Evolutionary conservation across 2,113 vertebrate species (phyloP).

Genomic region (Miniopterus natalensis): DNA sequence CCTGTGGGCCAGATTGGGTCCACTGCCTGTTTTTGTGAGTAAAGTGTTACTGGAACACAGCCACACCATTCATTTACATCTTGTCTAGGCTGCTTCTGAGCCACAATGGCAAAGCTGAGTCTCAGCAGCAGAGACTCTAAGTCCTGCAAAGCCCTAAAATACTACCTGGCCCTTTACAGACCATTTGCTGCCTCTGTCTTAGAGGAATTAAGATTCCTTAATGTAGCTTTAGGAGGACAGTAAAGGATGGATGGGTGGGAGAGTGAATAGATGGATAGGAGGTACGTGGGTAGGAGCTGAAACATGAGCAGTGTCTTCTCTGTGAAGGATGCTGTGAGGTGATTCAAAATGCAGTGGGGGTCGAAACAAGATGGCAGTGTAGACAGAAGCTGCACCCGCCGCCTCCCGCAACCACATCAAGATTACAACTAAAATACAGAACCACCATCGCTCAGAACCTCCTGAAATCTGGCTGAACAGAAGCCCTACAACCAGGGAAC

Average conservation of each 20-base stretch:
- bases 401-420: too few relatives aligned
- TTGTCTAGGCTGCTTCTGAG: not conserved
- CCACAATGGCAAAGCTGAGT: not conserved
- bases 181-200: not conserved
- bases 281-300: not conserved
- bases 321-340: not conserved
- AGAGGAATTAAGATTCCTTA: not conserved
- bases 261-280: not conserved
- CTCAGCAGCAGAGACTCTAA: not conserved
- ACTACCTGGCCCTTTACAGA: not conserved
- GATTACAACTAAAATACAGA: too few relatives aligned
- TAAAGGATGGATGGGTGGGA: not conserved
- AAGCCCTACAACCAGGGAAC: too few relatives aligned
- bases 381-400: too few relatives aligned
- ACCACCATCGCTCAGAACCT: too few relatives aligned
- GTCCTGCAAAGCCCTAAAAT: not conserved
- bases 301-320: not conserved
- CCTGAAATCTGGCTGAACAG: too few relatives aligned
- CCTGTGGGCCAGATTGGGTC: not conserved
- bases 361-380: too few relatives aligned
- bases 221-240: slow-evolving; percentile 38
- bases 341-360: not conserved
- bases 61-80: too few relatives aligned
- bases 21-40: not conserved
- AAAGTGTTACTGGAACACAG: not conserved